Percentiles rank a stretch among this genome's conserved stretches.
phyloP scores from a whole-genome alignment of 2,888 invertebrate genomes.

The Idaea straminata region DNA sequence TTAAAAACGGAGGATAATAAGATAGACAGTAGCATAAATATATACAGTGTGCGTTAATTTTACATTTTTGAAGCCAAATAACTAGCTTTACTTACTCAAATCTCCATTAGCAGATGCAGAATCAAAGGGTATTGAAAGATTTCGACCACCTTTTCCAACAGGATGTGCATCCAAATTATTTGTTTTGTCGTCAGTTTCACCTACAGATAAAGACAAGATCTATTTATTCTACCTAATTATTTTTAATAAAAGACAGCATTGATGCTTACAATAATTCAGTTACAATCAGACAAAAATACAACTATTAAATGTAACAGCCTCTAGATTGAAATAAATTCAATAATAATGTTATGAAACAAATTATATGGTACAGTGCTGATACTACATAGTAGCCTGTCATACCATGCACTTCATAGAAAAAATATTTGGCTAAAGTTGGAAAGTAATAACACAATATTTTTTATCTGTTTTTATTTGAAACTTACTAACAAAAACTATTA shows the following conservation, averaged over 20 bases:
- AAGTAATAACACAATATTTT: neutral
- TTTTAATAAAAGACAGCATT: neutral
- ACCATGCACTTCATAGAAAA: too few relatives aligned
- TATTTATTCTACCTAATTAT: neutral
- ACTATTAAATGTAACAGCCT: too few relatives aligned
- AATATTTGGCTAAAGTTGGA: too few relatives aligned
- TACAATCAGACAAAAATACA: too few relatives aligned
- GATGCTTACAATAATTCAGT: neutral
- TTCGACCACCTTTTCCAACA: slow-evolving; percentile 63
- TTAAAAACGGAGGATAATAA: too few relatives aligned
- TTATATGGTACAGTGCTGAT: neutral
- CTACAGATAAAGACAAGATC: slow-evolving; percentile 46
- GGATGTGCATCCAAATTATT: slow-evolving; percentile 50
- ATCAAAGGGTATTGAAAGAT: slow-evolving; percentile 73
- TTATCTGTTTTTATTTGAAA: neutral
- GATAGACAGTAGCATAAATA: too few relatives aligned
- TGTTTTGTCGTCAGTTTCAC: slow-evolving; percentile 59
- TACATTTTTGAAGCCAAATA: neutral
- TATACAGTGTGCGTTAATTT: neutral
- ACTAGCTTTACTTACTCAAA: slow-evolving; percentile 54
- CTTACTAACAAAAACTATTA: slow-evolving; percentile 15
- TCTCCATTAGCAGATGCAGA: slow-evolving; percentile 67
- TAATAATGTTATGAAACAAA: neutral
- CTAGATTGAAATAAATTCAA: too few relatives aligned
- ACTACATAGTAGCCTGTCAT: too few relatives aligned